Evolutionary conservation across 2,888 invertebrate genomes (phyloP).

Genomic region (Nymphalis c-album): DNA sequence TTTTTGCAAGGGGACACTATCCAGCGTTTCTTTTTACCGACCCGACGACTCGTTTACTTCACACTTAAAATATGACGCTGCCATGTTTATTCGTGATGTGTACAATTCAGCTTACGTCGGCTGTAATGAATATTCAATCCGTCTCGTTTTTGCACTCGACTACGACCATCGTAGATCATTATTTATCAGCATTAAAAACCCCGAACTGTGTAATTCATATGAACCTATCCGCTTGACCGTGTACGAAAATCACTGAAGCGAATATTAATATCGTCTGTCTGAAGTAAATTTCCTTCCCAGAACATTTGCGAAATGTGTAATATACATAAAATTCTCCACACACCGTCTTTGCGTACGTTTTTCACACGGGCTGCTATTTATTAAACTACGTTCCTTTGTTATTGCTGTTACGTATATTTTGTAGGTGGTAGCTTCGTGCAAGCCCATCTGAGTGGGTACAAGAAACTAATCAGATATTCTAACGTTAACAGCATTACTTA

Average conservation of each 20-base stretch:
- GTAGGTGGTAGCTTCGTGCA: too few relatives aligned
- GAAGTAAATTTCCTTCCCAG: constrained; percentile 21
- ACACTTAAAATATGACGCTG: constrained; percentile 31
- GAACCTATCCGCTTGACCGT: constrained; percentile 5
- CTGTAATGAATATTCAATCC: constrained; percentile 33
- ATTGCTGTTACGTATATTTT: too few relatives aligned
- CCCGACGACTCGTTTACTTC: constrained; percentile 32
- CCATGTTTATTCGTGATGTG: constrained; percentile 28
- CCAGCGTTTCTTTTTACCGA: constrained; percentile 31
- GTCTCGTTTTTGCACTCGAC: constrained; percentile 15
- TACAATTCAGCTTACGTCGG: constrained; percentile 23
- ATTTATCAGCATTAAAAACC: background rate
- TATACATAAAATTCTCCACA: constrained; percentile 35
- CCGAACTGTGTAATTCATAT: background rate
- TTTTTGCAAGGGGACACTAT: constrained; percentile 40
- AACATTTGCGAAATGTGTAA: constrained; percentile 24
- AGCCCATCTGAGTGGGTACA: too few relatives aligned
- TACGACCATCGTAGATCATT: constrained; percentile 16
- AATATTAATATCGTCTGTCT: background rate
- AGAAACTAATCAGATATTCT: too few relatives aligned
- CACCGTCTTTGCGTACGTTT: constrained; percentile 22
- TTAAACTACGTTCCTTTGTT: constrained; percentile 18
- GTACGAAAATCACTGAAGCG: constrained; percentile 9
- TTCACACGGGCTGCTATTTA: constrained; percentile 25
- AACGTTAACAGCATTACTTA: too few relatives aligned